Evolutionary conservation across 2,888 invertebrate genomes (phyloP).

Genomic region (Campaea margaritaria): DNA sequence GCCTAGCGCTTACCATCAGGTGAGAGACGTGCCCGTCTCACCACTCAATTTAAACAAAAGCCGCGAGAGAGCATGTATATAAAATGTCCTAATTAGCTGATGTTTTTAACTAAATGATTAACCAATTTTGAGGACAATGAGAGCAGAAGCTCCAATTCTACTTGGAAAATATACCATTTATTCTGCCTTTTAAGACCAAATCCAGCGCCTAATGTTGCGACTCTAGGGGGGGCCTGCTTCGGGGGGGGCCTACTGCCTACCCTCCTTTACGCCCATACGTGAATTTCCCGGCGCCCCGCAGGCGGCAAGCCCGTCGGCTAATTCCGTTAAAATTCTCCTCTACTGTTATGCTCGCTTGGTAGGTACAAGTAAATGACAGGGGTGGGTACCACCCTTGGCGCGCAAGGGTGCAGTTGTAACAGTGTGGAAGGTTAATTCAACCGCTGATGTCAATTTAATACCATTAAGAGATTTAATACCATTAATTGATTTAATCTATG

Average conservation of each 20-base stretch:
- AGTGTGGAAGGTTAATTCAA: constrained; percentile 30
- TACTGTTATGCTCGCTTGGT: constrained; percentile 78
- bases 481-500: too few species aligned
- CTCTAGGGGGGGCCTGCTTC: constrained; percentile 29
- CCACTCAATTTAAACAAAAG: too few species aligned
- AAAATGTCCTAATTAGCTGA: too few species aligned
- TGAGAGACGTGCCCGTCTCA: too few species aligned
- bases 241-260: constrained; percentile 30
- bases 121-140: neutral
- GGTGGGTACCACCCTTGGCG: constrained; percentile 49
- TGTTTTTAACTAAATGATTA: too few species aligned
- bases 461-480: too few species aligned
- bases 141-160: neutral
- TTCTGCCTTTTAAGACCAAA: constrained; percentile 30
- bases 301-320: constrained; percentile 76
- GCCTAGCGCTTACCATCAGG: too few species aligned
- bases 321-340: constrained; percentile 83
- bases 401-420: constrained; percentile 24
- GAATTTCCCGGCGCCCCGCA: constrained; percentile 83
- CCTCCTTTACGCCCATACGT: constrained; percentile 66
- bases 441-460: constrained; percentile 3
- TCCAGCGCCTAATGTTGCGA: constrained; percentile 32
- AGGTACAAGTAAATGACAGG: constrained; percentile 79
- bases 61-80: too few species aligned
- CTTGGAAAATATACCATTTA: constrained; percentile 26